Conservation (phyloP, 2,113 vertebrate genomes). For the Myotis yumanensis region DNA sequence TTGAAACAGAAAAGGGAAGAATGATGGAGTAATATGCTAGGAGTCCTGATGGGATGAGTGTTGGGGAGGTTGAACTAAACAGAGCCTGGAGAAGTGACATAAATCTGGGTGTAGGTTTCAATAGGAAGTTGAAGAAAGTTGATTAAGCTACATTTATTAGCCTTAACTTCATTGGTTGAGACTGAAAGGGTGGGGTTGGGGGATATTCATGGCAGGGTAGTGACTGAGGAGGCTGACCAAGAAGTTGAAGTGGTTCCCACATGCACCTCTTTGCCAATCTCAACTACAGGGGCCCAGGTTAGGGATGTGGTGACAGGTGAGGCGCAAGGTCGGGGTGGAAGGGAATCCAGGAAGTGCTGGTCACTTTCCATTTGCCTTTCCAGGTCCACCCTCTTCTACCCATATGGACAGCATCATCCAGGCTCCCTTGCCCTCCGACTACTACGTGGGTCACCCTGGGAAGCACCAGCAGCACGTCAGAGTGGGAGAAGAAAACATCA, state of each 20-base stretch:
- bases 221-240: not conserved
- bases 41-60: not conserved
- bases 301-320: not conserved
- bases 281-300: not conserved
- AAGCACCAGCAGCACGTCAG: not conserved
- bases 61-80: not conserved
- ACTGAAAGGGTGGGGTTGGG: not conserved
- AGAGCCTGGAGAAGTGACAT: not conserved
- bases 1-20: not conserved
- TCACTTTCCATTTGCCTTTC: not conserved
- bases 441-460: not conserved
- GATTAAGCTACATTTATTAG: not conserved
- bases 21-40: not conserved
- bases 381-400: not conserved
- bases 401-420: not conserved
- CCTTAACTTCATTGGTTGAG: not conserved
- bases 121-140: not conserved
- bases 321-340: not conserved
- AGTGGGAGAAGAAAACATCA: not conserved
- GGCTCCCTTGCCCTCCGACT: not conserved
- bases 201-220: not conserved
- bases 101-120: not conserved
- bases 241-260: not conserved
- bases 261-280: not conserved
- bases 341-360: not conserved